Base-by-base conservation (phyloP, 2,888 invertebrate species). In the Diachrysia chrysitis region DNA sequence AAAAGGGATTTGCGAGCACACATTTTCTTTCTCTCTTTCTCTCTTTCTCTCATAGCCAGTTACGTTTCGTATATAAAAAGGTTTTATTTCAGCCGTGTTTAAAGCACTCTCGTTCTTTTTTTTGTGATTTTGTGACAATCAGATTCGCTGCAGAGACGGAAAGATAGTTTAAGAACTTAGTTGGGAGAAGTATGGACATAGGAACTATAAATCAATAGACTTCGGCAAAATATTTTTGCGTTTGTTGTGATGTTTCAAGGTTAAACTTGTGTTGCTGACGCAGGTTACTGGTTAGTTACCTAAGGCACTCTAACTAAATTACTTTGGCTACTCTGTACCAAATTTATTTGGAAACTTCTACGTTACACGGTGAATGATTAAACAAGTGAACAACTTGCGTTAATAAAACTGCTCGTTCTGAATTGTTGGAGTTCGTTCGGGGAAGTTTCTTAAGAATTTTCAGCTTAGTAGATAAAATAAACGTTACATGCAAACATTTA, bases 331-430 rank as follows among this genome's bases (percentile, higher is more conserved):
- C 81, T 85, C 78, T 65, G 70, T 80, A 74, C 81, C 65, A 76
- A 87, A 87, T 89, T 88, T 89, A 88, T 89, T 86, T 85, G 76
- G 79, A 83, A 89, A 89, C 82, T 88, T 88, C 77, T 81, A 73
- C 81, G 85, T 85, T 85, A 84, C 85, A 80, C 78, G 69, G 74
- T 81, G 82, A 86, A 88, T 89, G 87, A 89, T 88, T 89, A 86
- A 88, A 87, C 84, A 85, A 83, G 79, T 71, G 78, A 86, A 85
- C 79, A 86, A 84, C 71, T 85, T 83, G 71, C 79, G 83, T 86
- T 86, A 84, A 84, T 88, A 87, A 87, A 88, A 88, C 85, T 86
- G 81, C 84, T 82, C 78, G 84, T 81, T 82, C 78, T 79, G 79
- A 84, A 86, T 86, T 87, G 84, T 87, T 80, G 58, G 69, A 78